These are phyloP conservation scores for Ophioderma brevispina DNA, from an alignment of 35 echinoderm and acorn worm species.

Conservation along the genomic window DNA sequence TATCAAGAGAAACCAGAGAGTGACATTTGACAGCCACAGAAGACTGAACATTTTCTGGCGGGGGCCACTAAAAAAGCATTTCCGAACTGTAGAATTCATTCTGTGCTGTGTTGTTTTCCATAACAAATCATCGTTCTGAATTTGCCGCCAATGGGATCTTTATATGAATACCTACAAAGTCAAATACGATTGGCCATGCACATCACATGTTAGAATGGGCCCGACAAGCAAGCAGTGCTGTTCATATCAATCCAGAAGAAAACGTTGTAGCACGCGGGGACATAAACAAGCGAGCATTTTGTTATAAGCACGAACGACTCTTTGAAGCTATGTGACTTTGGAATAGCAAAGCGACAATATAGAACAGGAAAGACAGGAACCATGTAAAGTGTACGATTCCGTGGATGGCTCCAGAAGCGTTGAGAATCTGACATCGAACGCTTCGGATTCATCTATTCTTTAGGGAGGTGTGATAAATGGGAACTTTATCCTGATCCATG, in stretches of 20 bases:
- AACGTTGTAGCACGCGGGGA: not conserved
- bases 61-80: no score
- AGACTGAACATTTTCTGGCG: no score
- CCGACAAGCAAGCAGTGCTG: not conserved
- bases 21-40: no score
- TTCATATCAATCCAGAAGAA: not conserved
- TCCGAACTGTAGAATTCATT: no score
- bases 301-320: not conserved
- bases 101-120: not conserved
- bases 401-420: conserved; percentile 16
- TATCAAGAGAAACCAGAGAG: no score
- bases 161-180: not conserved
- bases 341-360: not conserved
- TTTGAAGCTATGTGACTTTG: conserved; percentile 14
- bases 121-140: not conserved
- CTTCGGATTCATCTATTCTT: conserved; percentile 17
- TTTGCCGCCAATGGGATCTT: not conserved
- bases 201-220: not conserved
- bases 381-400: not conserved
- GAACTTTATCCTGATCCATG: not conserved
- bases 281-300: not conserved
- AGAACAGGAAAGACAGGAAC: not conserved
- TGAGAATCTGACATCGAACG: not conserved
- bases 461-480: not conserved
- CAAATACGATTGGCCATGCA: not conserved